Evolutionary conservation across 2,113 vertebrate species (phyloP), one percentile per base, ranked within the genome.

Genomic region (Gnathochromis pfefferi): DNA sequence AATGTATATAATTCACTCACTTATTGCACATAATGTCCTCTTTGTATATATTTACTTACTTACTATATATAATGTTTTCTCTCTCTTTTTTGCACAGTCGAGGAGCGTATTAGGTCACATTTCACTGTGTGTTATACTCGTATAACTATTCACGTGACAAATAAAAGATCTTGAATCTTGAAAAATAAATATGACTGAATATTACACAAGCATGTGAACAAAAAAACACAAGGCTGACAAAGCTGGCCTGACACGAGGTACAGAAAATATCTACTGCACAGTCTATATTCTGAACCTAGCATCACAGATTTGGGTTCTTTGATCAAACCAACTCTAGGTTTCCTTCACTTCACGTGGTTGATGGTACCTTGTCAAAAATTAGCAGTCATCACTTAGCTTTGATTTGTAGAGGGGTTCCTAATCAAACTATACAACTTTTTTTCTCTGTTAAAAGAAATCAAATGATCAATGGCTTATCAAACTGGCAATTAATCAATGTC

Each of bases 211-310:
- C 17, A 38, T 0, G n/a, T 70, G 33, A 21, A 70, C 60, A 63
- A 63, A 35, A 60, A 35, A 35, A 65, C 60, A 0, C 17, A 35
- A 68, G 63, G 6, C 33, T 38, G 19, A 68, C 19, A 0, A 12
- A 68, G 31, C 33, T 0, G 10, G 33, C 4, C 19, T 68, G 19
- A 14, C 63, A 68, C 7, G 3, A 1, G 7, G 11, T 40, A 40
- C 63, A 65, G 60, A 35, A 65, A 65, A 65, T 65, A 65, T 65
- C 6, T 75, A 11, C 0, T 75, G 16, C 45, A 2, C 23, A 28
- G 42, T 19, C 23, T 0, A 11, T 47, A 26, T 21, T 5, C 70
- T 47, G 23, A 28, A 1, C 21, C 7, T 21, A 16, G 65, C 38
- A 47, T 42, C 65, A 42, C 38, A 42, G n/a, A 9, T 42, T 23